Evolutionary conservation across 2,888 invertebrate species (phyloP), one percentile per base, ranked within the genome.

Genomic region (Amiota communis): DNA sequence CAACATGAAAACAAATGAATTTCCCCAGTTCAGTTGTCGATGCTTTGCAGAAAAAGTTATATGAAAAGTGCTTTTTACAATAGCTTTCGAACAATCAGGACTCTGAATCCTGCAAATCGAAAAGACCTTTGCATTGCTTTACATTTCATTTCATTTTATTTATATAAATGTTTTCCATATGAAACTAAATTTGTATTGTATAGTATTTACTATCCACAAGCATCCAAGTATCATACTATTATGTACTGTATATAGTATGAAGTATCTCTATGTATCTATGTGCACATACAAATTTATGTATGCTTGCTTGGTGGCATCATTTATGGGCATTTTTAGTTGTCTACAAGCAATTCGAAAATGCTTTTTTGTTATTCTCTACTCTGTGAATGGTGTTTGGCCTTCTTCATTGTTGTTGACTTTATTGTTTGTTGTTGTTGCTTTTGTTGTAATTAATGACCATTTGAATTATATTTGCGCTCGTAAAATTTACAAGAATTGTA

Each of bases 401-500:
- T 23, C 23, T 23, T 23, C 23, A 23, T 23, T 23, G 64, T 61
- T 15, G 46, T 49, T 65, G 65, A 12, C 2, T n/a, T 20, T 36
- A 36, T 23, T 36, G 13, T 61, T 71, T 49, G 67, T 57, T 71
- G 56, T 20, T 71, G 64, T 76, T 74, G 70, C 78, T 76, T 75
- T 82, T 80, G 77, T 83, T 86, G 85, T 85, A 84, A 87, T 87
- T 87, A 87, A 87, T 86, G 85, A 77, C 77, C 82, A 85, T 87
- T 87, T 87, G 85, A 87, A 87, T 87, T 87, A 87, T 87, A 87
- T 87, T 87, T 87, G 84, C 80, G 84, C 82, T 87, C 86, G 82
- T 87, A 87, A 87, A 87, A 83, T 87, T 87, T 86, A 87, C 85
- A 87, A 84, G 85, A 87, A 85, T 83, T 83, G 79, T 82, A 80